These are phyloP conservation scores for Callipepla squamata DNA, from an alignment of 2,113 vertebrate genomes.

Conservation along the genomic window DNA sequence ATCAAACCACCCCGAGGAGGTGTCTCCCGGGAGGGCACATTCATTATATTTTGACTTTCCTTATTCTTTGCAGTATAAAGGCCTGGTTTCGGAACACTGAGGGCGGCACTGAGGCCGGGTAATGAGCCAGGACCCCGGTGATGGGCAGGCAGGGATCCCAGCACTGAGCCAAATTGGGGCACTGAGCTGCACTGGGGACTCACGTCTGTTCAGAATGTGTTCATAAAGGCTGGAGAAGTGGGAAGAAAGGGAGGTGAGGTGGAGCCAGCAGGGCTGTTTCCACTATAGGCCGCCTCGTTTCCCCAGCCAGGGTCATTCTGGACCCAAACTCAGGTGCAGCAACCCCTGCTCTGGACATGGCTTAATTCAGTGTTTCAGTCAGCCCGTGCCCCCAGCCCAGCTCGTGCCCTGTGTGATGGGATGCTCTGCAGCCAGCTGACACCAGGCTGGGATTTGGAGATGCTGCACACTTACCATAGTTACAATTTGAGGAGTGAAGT, in stretches of 20 bases:
- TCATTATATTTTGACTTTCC: neutral
- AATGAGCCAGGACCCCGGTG: neutral
- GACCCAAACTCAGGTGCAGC: neutral
- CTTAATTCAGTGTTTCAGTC: neutral
- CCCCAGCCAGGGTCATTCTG: neutral
- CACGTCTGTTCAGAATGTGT: neutral
- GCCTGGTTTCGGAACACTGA: fast-evolving
- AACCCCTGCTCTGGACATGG: neutral
- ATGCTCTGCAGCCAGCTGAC: neutral
- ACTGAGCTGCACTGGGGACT: neutral
- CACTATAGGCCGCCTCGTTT: neutral
- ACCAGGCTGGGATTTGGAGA: neutral
- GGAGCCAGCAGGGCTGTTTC: neutral
- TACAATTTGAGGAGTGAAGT: neutral
- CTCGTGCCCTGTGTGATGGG: fast-evolving
- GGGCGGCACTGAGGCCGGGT: fast-evolving
- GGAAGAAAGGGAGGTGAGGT: neutral
- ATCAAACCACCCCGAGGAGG: neutral
- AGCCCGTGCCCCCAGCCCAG: neutral
- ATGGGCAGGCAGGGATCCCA: neutral
- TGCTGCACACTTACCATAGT: neutral
- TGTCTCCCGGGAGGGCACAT: neutral
- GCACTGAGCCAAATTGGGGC: neutral
- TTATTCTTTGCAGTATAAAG: neutral
- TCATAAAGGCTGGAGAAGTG: neutral